Conservation (phyloP, 2,797 vertebrate genomes). For the Smutsia temminckii region DNA sequence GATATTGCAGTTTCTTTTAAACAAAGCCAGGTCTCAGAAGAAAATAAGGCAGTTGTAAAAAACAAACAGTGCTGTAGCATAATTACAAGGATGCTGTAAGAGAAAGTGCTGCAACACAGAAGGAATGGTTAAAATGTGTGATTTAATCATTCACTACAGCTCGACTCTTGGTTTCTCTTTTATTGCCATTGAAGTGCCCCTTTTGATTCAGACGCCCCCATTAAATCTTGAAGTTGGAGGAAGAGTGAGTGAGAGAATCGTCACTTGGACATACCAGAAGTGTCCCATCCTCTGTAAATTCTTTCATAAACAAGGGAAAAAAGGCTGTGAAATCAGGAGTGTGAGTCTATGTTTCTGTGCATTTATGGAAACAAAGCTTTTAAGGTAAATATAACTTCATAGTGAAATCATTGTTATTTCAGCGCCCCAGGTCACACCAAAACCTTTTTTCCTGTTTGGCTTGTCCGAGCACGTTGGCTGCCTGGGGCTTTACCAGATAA, state of each 20-base stretch:
- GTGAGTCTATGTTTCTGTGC: constrained; percentile 39
- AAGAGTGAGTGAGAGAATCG: constrained; percentile 49
- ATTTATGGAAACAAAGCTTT: constrained; percentile 59
- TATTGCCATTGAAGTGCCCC: constrained; percentile 33
- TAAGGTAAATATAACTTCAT: constrained; percentile 59
- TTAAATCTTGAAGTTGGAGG: neutral
- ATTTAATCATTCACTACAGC: constrained; percentile 64
- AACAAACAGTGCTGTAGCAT: constrained; percentile 51
- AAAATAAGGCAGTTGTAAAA: constrained; percentile 74
- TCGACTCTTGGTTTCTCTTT: constrained; percentile 61
- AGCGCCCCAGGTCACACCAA: constrained; percentile 61
- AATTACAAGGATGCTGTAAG: constrained; percentile 41
- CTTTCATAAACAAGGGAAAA: constrained; percentile 34
- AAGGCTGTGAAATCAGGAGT: constrained; percentile 34
- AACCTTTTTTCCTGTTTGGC: constrained; percentile 63
- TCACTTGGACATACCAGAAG: neutral
- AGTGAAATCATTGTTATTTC: constrained; percentile 61
- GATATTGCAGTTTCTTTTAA: constrained; percentile 32
- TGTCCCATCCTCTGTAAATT: constrained; percentile 24
- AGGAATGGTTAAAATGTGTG: neutral
- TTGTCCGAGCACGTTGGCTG: constrained; percentile 72
- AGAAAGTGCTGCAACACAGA: constrained; percentile 26
- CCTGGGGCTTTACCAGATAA: constrained; percentile 61
- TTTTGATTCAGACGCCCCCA: constrained; percentile 59
- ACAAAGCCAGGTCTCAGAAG: constrained; percentile 64